Base-by-base conservation (phyloP, 2,888 invertebrate genomes). In the Perithous albicinctus region DNA sequence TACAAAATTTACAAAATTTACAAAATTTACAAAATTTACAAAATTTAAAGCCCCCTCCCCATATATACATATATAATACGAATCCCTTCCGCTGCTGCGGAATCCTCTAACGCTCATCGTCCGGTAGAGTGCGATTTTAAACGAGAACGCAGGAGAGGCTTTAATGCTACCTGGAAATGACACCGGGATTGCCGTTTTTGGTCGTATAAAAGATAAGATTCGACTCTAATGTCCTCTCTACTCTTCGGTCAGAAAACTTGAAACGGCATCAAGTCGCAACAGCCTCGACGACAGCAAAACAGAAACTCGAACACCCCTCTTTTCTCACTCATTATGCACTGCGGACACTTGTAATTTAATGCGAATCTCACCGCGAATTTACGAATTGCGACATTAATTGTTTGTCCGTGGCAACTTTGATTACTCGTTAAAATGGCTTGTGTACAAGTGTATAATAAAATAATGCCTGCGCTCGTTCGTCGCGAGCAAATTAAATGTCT, bases 371-470 rank as follows among this genome's bases (percentile, higher is more conserved):
- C 20, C 48, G 66, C 46, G 15, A 66, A 32, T 66, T 48, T 48
- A 66, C 46, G 66, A 48, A 66, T 66, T 46, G 66, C 48, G 66
- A 46, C 48, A 66, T 66, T 66, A 66, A 66, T 66, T 66, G 66
- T 66, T 66, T 48, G 66, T 46, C 63, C 63, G 38, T 63, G 41
- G 41, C 63, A 63, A 63, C 32, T 63, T 63, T 63, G 23, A 63
- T 63, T 63, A 63, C 63, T 38, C 63, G 63, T 63, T 63, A 63
- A 63, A 63, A 18, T 23, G 41, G 20, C 35, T 63, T 35, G 20
- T 35, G 20, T 38, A 63, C 63, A 63, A 41, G 63, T 63, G 23
- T 38, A 41, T 63, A 38, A 63, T 63, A 35, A 63, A 63, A 63
- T 63, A 38, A 41, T 61, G 38, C 38, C n/a, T 20, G 20, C 20